Base-by-base conservation (phyloP, 2,888 invertebrate genomes). In the Drosophila putrida region DNA sequence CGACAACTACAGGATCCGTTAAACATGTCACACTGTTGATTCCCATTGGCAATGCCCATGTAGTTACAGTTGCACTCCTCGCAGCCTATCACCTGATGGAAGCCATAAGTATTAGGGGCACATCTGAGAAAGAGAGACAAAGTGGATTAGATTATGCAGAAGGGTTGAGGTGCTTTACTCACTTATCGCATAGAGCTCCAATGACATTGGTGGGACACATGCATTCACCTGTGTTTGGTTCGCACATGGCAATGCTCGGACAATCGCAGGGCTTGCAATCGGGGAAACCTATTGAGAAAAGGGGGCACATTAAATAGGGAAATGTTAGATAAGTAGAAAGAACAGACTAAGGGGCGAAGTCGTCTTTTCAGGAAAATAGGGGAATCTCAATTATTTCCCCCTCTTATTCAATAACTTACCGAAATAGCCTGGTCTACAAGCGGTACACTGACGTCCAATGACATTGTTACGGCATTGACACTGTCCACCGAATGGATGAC, bases 401-500 rank as follows among this genome's bases (percentile, higher is more conserved):
- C 1, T 31, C 31, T 5, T 6, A 6, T 2, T 36, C 2, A 8
- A 4, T 27, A 3, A 1, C 28, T 46, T 38, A 74, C 75, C 98
- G 90, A 96, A 99, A 64, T 95, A 98, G 0, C 98, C 99, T 0
- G 98, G 97, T 70, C 94, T 94, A 83, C 97, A 97, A 6, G 94
- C 94, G 41, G 96, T 95, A 88, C 95, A 95, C 94, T 91, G 95
- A 35, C 99, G 94, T 0, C 99, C 99, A 76, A 99, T 98, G 1
- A 99, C 96, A 91, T 99, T 96, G 0, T 96, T 94, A 88, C 96
- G 96, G 92, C 99, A 99, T 4, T 95, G 95, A 91, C 99, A 99
- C 92, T 99, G 98, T 0, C 99, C 99, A 0, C 99, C 99, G 91
- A 98, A 99, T 39, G 95, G 95, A 72, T 96, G 96, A 91, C 99